Conservation (phyloP, 2,888 invertebrate genomes). For the Caenorhabditis imperialis region DNA sequence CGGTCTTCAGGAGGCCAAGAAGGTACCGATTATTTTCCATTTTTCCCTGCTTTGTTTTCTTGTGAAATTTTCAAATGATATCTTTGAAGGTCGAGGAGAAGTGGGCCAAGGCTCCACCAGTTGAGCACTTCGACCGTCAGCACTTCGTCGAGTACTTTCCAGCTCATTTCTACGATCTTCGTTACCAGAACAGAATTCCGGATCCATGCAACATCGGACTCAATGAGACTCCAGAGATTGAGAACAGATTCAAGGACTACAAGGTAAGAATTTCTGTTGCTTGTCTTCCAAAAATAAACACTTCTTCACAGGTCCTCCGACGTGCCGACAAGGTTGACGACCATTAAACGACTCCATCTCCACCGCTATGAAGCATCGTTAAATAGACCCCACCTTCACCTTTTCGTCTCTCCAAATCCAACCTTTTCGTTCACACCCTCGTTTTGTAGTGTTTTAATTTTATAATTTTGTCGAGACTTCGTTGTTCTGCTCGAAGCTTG, state of each 20-base stretch:
- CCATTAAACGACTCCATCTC: conserved; percentile 61
- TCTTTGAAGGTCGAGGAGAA: conserved; percentile 73
- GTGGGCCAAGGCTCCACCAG: conserved; percentile 77
- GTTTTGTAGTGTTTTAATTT: conserved; percentile 40
- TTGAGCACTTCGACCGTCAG: conserved; percentile 76
- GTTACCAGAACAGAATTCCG: conserved; percentile 73
- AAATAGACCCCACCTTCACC: conserved; percentile 31
- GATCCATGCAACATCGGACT: conserved; percentile 75
- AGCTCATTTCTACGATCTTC: conserved; percentile 74
- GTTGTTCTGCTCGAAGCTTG: conserved; percentile 36
- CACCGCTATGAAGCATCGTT: conserved; percentile 23
- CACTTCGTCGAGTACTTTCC: conserved; percentile 75
- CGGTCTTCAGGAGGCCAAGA: conserved; percentile 75
- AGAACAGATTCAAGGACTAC: conserved; percentile 76
- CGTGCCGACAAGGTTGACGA: conserved; percentile 76
- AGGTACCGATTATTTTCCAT: conserved; percentile 66
- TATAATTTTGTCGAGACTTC: conserved; percentile 38
- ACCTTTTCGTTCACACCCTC: conserved; percentile 13
- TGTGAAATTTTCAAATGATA: not conserved
- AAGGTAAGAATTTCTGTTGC: conserved; percentile 66
- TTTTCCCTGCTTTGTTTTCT: no score
- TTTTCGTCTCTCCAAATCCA: conserved; percentile 14
- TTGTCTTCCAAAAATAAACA: no score
- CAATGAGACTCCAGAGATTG: conserved; percentile 72
- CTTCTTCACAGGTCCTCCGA: conserved; percentile 75